Conservation (phyloP, 2,113 vertebrate species). For the Lanius collurio region DNA sequence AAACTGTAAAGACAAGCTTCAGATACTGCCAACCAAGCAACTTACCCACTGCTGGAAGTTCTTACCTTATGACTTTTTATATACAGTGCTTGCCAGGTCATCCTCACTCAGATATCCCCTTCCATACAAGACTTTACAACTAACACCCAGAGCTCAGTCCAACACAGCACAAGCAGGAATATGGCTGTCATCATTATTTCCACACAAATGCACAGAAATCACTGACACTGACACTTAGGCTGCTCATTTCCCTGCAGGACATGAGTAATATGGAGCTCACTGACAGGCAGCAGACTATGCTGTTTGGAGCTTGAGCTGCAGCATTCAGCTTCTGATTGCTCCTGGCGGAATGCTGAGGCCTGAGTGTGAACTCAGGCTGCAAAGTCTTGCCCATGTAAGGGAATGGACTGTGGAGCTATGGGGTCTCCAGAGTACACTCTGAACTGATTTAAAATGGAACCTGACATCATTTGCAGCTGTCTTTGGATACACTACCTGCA, state of each 20-base stretch:
- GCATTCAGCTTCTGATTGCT: neutral
- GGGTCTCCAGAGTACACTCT: neutral
- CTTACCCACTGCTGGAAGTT: neutral
- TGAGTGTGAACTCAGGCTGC: neutral
- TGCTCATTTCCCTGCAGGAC: neutral
- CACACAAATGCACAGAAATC: neutral
- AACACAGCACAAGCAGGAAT: neutral
- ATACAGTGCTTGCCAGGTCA: neutral
- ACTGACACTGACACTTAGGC: neutral
- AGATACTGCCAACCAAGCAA: neutral
- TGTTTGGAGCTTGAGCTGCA: neutral
- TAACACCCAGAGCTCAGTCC: neutral
- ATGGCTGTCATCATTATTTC: neutral
- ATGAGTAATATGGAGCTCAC: neutral
- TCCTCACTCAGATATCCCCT: neutral
- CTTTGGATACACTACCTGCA: constrained; percentile 77
- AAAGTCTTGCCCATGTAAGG: neutral
- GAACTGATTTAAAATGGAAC: neutral
- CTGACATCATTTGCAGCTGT: neutral
- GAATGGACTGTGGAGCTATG: neutral
- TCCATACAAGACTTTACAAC: neutral
- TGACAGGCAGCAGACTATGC: neutral
- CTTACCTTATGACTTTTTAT: neutral
- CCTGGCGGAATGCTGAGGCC: neutral
- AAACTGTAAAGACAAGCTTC: neutral